Evolutionary conservation across 2,113 vertebrate species (phyloP).

Genomic region (Limanda limanda): DNA sequence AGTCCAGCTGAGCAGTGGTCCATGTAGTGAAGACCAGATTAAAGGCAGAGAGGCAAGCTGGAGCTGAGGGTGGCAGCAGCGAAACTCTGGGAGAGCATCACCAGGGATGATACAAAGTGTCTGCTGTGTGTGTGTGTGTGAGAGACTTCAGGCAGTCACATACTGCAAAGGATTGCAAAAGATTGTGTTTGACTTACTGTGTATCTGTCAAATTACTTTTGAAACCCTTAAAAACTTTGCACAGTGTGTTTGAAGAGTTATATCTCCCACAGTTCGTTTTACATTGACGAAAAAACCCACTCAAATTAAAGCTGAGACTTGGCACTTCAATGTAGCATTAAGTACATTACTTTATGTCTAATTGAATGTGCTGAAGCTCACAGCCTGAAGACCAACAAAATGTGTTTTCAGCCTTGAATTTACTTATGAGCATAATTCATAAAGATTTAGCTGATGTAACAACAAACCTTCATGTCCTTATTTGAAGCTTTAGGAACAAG

Average conservation of each 20-base stretch:
- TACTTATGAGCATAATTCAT: background rate
- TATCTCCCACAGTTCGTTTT: background rate
- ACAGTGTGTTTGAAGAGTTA: background rate
- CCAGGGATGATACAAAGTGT: background rate
- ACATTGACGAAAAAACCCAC: background rate
- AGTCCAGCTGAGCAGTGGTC: background rate
- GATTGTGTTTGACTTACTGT: background rate
- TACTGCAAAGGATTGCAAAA: background rate
- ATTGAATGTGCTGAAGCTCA: background rate
- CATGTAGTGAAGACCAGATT: background rate
- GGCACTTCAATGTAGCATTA: background rate
- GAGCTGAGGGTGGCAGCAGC: background rate
- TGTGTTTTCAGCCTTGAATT: background rate
- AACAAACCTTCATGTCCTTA: slow-evolving; percentile 7
- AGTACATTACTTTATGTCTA: background rate
- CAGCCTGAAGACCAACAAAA: background rate
- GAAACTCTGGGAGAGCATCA: background rate
- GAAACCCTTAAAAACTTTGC: background rate
- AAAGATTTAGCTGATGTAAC: background rate
- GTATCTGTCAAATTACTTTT: background rate
- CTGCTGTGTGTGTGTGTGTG: background rate
- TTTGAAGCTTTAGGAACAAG: slow-evolving; percentile 18
- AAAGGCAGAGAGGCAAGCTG: background rate
- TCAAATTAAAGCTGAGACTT: background rate
- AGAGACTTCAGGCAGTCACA: background rate